Evolutionary conservation across 2,797 vertebrate genomes (phyloP).

Genomic region (Alca torda): DNA sequence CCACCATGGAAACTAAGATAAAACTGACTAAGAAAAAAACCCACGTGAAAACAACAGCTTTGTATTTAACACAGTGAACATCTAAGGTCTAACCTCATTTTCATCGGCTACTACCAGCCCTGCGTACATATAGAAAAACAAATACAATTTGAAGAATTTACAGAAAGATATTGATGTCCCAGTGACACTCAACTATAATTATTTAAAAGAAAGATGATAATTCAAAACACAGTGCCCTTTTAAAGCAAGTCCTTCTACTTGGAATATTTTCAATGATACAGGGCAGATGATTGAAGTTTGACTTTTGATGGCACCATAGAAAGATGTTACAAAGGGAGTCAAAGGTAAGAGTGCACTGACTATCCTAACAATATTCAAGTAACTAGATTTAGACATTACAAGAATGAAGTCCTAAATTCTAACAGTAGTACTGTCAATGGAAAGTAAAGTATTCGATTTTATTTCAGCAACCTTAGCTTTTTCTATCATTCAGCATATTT

Average conservation of each 20-base stretch:
- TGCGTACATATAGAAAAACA: background rate
- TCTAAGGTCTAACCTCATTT: background rate
- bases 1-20: background rate
- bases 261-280: background rate
- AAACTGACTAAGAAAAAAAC: background rate
- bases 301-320: background rate
- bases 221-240: background rate
- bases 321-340: background rate
- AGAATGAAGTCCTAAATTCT: background rate
- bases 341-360: background rate
- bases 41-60: background rate
- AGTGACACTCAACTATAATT: background rate
- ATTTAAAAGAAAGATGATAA: background rate
- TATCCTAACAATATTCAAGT: background rate
- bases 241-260: background rate
- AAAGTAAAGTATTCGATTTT: background rate
- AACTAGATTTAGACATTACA: background rate
- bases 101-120: background rate
- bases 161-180: background rate
- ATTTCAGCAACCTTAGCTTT: background rate
- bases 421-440: background rate
- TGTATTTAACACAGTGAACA: background rate
- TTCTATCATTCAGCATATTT: background rate
- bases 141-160: background rate
- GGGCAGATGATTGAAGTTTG: background rate